A percentile compares a stretch with the other conserved stretches of the same genome.
Evolutionary conservation across 2,113 vertebrate species (phyloP).

Genomic region (Eulemur rufifrons): DNA sequence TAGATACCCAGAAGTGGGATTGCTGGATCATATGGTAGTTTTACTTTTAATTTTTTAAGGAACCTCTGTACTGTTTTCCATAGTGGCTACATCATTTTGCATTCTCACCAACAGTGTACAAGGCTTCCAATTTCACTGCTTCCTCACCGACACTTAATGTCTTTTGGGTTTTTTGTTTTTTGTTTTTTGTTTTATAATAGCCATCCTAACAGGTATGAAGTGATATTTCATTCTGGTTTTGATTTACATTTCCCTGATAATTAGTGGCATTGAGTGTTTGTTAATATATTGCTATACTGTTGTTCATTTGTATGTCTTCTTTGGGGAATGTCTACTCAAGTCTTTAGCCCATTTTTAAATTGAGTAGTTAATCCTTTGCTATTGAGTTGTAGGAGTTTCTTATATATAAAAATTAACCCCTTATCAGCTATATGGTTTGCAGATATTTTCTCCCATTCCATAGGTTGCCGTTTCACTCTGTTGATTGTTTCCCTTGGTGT

Average conservation of each 20-base stretch:
- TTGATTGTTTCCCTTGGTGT: neutral
- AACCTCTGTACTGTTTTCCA: neutral
- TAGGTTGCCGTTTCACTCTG: neutral
- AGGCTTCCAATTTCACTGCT: neutral
- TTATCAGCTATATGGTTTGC: neutral
- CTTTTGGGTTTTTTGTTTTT: neutral
- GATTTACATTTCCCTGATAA: neutral
- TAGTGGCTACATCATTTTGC: neutral
- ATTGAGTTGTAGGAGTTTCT: neutral
- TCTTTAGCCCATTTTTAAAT: neutral
- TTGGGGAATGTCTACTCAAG: neutral
- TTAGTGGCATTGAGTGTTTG: neutral
- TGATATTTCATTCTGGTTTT: neutral
- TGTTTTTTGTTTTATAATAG: neutral
- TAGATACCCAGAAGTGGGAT: neutral
- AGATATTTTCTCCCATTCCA: neutral
- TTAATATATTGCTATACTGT: neutral
- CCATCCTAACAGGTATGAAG: neutral
- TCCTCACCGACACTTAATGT: neutral
- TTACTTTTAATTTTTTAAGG: neutral
- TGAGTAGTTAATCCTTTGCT: neutral
- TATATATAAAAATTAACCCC: neutral
- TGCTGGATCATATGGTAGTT: neutral
- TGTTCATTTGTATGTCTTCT: neutral
- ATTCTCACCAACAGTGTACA: neutral